A percentile compares a stretch with the other conserved stretches of the same genome.
phyloP scores from a whole-genome alignment of 1,140 invertebrate species.

The Zaprionus gabonicus region DNA sequence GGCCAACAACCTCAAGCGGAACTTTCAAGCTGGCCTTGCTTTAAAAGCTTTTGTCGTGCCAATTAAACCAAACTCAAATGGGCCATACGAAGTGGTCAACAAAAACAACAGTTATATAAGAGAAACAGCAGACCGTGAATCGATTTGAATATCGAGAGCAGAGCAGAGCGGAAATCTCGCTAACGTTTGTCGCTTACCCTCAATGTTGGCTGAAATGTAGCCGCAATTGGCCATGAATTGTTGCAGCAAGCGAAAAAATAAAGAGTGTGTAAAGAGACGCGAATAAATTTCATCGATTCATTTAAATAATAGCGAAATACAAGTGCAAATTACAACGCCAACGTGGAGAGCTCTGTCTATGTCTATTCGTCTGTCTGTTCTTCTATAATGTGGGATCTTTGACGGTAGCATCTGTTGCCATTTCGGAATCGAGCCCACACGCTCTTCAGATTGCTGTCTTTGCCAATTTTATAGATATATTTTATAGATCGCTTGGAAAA shows the following conservation, averaged over 20 bases:
- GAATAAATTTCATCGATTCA: slow-evolving; percentile 46
- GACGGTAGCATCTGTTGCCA: slow-evolving; percentile 36
- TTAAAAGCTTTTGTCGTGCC: slow-evolving; percentile 13
- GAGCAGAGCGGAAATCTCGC: slow-evolving; percentile 45
- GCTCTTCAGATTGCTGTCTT: not conserved
- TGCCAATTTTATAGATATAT: slow-evolving; percentile 25
- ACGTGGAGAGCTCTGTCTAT: slow-evolving; percentile 32
- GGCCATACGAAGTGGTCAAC: slow-evolving; percentile 25
- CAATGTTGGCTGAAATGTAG: slow-evolving; percentile 15
- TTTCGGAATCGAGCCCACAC: slow-evolving; percentile 39
- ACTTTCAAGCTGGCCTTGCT: slow-evolving; percentile 17
- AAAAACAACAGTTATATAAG: slow-evolving; percentile 24
- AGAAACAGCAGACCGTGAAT: slow-evolving; percentile 63
- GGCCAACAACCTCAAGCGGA: slow-evolving; percentile 18
- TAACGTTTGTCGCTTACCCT: slow-evolving; percentile 39
- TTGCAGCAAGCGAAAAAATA: slow-evolving; percentile 11
- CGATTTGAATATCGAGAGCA: slow-evolving; percentile 17
- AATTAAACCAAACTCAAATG: slow-evolving; percentile 63
- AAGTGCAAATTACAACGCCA: slow-evolving; percentile 65
- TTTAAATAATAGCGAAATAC: slow-evolving; percentile 29
- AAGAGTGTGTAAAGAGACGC: slow-evolving; percentile 31
- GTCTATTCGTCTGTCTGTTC: not conserved
- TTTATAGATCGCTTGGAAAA: not conserved
- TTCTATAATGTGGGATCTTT: slow-evolving; percentile 12
- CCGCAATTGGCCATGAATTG: slow-evolving; percentile 67